These are phyloP conservation scores for Listronotus oregonensis DNA, from an alignment of 1,140 invertebrate genomes.

Conservation along the genomic window DNA sequence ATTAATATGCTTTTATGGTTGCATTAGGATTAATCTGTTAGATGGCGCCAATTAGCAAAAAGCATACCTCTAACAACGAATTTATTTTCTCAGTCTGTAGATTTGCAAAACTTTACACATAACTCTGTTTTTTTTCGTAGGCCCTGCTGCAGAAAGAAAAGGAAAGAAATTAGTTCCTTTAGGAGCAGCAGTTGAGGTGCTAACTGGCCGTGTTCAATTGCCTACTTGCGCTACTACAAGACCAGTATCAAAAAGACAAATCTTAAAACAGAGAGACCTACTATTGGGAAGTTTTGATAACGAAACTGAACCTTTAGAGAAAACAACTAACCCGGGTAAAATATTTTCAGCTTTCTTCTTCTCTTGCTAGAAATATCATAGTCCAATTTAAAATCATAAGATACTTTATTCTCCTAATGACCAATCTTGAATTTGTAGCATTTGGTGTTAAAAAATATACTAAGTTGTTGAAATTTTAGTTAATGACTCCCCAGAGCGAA, in stretches of 20 bases:
- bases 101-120: too few species aligned
- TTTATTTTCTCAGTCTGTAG: too few species aligned
- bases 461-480: slow-evolving; percentile 1
- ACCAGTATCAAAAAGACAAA: slow-evolving; percentile 60
- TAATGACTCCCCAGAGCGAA: slow-evolving; percentile 27
- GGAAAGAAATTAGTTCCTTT: slow-evolving; percentile 81
- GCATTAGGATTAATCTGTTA: too few species aligned
- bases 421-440: too few species aligned
- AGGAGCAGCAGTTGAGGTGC: slow-evolving; percentile 81
- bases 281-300: slow-evolving; percentile 72
- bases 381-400: too few species aligned
- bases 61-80: too few species aligned
- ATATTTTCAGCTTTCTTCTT: too few species aligned
- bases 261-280: slow-evolving; percentile 66
- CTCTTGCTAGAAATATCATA: too few species aligned
- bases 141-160: slow-evolving; percentile 71
- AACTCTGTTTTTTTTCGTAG: slow-evolving; percentile 40
- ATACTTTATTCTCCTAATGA: too few species aligned
- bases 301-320: slow-evolving; percentile 28
- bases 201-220: slow-evolving; percentile 78
- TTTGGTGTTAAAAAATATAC: too few species aligned
- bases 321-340: slow-evolving; percentile 16
- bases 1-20: too few species aligned
- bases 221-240: slow-evolving; percentile 63
- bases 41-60: too few species aligned